Evolutionary conservation across 2,797 vertebrate species (phyloP), one percentile per base, ranked within the genome.

Genomic region (Danio kyathit): DNA sequence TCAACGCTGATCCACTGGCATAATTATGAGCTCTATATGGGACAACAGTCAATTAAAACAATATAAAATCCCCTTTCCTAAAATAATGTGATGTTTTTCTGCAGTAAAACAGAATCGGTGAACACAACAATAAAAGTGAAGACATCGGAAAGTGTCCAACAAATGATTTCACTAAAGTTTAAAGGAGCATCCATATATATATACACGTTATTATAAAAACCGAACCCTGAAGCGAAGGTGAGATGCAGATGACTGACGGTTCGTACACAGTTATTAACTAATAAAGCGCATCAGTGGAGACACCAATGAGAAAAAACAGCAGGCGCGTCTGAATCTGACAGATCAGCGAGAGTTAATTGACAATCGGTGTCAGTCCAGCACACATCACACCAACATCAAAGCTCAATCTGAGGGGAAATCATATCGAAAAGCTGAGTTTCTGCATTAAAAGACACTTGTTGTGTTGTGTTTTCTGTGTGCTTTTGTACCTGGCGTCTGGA

Each of bases 401-500:
- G 29, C 29, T 29, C 1, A 29, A 49, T n/a, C 60, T 41, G 60
- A 43, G 7, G 4, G 7, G 8, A 54, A 56, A 56, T 54, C 17
- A 9, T 21, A 52, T 43, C 7, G 11, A 66, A 66, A 66, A 44
- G 63, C 63, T 44, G 6, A 19, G 51, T 12, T 48, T 48, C 46
- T 7, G 7, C 7, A 1, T 48, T 48, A 12, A 48, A 48, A 1
- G 3, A 29, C 29, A 29, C 29, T 29, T 29, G n/a, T n/a, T n/a
- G 29, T 29, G 29, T 29, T 29, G 29, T 29, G 29, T 29, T 29
- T 29, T 48, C 46, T 7, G 46, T 48, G 17, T 38, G 16, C 41
- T 7, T 51, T 70, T 44, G 13, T 94, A 99, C 98, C 97, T 95
- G 96, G 95, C 0, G 97, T 99, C 92, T 99, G 97, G 95, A 99